Conservation (phyloP, 2,113 vertebrate genomes). For the crab-eating macaque (Macaca fascicularis) region DNA sequence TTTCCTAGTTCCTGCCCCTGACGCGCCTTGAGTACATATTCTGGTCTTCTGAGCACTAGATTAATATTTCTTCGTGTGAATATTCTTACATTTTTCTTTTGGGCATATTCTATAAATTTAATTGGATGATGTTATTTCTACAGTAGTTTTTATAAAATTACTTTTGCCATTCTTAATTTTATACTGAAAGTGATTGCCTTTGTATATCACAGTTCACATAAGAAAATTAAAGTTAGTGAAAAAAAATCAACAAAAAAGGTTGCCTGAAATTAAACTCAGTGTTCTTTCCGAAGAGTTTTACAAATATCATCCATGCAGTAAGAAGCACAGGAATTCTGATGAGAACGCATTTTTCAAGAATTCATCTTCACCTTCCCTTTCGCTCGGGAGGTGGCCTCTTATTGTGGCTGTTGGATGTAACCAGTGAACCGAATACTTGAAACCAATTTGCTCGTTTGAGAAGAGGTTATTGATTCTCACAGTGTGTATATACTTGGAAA, state of each 20-base stretch:
- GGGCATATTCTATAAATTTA: background rate
- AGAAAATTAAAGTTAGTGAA: conserved; percentile 64
- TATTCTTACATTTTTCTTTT: conserved; percentile 30
- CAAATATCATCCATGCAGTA: background rate
- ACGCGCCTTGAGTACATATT: background rate
- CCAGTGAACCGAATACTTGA: conserved; percentile 56
- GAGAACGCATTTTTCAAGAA: conserved; percentile 55
- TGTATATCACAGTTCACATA: conserved; percentile 1
- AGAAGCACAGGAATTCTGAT: conserved; percentile 37
- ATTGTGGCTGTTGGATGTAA: conserved; percentile 21
- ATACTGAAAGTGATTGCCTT: conserved; percentile 46
- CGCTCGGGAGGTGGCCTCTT: conserved; percentile 41
- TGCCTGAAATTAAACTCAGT: conserved; percentile 49
- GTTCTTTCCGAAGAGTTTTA: conserved; percentile 51
- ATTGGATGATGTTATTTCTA: background rate
- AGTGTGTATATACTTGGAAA: conserved; percentile 19
- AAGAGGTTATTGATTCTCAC: conserved; percentile 68
- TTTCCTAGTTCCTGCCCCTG: background rate
- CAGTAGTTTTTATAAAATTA: conserved; percentile 37
- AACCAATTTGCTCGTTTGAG: conserved; percentile 66
- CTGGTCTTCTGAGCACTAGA: background rate
- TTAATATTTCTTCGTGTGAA: conserved; percentile 29
- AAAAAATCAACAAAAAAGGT: conserved; percentile 1
- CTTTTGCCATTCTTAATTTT: conserved; percentile 5
- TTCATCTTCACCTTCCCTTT: background rate